A percentile compares a stretch with the other conserved stretches of the same genome.
phyloP scores from a whole-genome alignment of 2,113 vertebrate species.

The Myocastor coypus region DNA sequence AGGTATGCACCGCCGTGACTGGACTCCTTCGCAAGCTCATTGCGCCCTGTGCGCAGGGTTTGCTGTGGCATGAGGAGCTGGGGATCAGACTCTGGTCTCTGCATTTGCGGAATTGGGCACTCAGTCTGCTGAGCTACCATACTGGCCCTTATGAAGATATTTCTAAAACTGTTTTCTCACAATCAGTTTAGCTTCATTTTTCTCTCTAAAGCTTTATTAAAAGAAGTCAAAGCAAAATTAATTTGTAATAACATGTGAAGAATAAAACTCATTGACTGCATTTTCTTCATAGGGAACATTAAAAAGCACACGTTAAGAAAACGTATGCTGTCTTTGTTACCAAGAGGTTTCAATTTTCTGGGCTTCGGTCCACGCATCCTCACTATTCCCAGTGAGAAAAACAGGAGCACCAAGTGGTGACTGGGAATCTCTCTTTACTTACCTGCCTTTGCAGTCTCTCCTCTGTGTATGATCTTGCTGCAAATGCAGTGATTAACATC shows the following conservation, averaged over 20 bases:
- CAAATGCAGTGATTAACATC: not conserved
- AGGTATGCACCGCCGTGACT: too few species aligned
- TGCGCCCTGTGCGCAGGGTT: too few species aligned
- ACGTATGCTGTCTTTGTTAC: not conserved
- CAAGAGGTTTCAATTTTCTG: not conserved
- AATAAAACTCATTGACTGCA: not conserved
- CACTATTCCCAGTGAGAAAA: not conserved
- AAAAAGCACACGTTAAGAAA: not conserved
- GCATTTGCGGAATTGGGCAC: too few species aligned
- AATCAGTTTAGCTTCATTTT: slow-evolving; percentile 46
- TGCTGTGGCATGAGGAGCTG: too few species aligned
- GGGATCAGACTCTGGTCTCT: too few species aligned
- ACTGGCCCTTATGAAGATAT: not conserved
- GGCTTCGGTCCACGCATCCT: not conserved
- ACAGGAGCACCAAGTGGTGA: not conserved
- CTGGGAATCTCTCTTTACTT: not conserved
- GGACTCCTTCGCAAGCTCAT: too few species aligned
- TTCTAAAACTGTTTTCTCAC: not conserved
- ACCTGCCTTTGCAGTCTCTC: not conserved
- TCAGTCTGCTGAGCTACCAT: too few species aligned
- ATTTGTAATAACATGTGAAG: not conserved
- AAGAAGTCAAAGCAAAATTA: not conserved
- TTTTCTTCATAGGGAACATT: not conserved
- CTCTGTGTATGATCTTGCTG: not conserved
- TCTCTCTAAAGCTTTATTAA: not conserved